Base-by-base conservation (phyloP, 2,888 invertebrate species). In the Hirtodrosophila cameraria region DNA sequence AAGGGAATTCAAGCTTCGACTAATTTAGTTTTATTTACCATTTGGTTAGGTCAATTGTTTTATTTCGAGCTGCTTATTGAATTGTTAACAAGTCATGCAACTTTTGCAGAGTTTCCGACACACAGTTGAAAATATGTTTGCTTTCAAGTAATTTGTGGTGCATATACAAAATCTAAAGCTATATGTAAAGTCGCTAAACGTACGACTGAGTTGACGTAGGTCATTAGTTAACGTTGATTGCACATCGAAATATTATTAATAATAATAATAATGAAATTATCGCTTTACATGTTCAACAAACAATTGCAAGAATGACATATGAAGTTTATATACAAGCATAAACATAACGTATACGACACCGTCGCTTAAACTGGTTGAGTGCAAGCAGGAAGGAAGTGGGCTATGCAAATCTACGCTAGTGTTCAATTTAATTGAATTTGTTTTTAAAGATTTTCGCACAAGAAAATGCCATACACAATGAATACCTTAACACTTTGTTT, bases 181-280 rank as follows among this genome's bases (percentile, higher is more conserved):
- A 23, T 28, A 49, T 49, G 16, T 27, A 36, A 41, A 41, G 39
- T 58, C 66, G 61, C 65, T 70, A 71, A 78, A 68, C 62, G 75
- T 74, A 23, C 60, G 60, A 71, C 41, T 67, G 73, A 66, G 39
- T 69, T 52, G 73, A 45, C 58, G 50, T 48, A 48, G 60, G 55
- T 60, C 70, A 71, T 75, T 69, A 71, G 83, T 81, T 81, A 63
- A 53, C 55, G 58, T 72, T 66, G 81, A 82, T 66, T 82, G 79
- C 67, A 63, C 68, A 38, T 13, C 23, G 33, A 46, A 48, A 73
- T 43, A 46, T 55, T 52, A 60, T 70, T 70, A 55, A 53, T 43
- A 61, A 49, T 57, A 61, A 49, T 61, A 66, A 68, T 53, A 61
- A 66, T 63, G 45, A 46, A 53, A 66, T 61, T 60, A 65, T 57